Evolutionary conservation across 2,797 vertebrate species (phyloP).

Genomic region (Muraenolepis orangiensis): DNA sequence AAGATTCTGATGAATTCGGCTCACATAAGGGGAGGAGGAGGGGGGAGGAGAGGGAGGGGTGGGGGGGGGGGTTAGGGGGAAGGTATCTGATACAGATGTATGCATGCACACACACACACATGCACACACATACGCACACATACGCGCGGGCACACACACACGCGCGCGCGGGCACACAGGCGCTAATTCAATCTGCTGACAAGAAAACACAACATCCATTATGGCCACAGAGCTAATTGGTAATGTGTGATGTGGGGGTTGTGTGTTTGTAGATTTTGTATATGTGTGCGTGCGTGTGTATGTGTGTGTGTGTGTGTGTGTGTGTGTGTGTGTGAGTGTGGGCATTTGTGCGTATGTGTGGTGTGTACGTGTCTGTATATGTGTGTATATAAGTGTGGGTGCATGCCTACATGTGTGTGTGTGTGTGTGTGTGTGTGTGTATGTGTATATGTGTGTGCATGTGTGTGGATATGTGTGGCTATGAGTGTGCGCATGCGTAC

Average conservation of each 20-base stretch:
- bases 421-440: too few relatives aligned
- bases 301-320: conserved; percentile 14
- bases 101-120: conserved; percentile 1
- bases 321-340: too few relatives aligned
- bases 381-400: conserved; percentile 9
- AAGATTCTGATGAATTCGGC: background rate
- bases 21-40: too few relatives aligned
- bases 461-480: too few relatives aligned
- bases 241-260: conserved; percentile 43
- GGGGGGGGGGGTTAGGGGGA: too few relatives aligned
- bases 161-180: conserved; percentile 47
- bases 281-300: background rate
- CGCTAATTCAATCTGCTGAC: conserved; percentile 79
- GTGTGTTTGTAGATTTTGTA: conserved; percentile 10
- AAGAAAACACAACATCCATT: conserved; percentile 81
- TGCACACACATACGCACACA: background rate
- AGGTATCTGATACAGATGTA: background rate
- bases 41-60: too few relatives aligned
- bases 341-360: background rate
- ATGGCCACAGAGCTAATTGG: conserved; percentile 78
- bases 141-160: conserved; percentile 43
- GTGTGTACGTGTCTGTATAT: conserved; percentile 11
- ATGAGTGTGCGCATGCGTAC: too few relatives aligned
- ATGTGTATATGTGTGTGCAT: too few relatives aligned
- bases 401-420: conserved; percentile 14